These are phyloP conservation scores for Cherax quadricarinatus DNA, from an alignment of 1,140 invertebrate species.

Conservation along the genomic window DNA sequence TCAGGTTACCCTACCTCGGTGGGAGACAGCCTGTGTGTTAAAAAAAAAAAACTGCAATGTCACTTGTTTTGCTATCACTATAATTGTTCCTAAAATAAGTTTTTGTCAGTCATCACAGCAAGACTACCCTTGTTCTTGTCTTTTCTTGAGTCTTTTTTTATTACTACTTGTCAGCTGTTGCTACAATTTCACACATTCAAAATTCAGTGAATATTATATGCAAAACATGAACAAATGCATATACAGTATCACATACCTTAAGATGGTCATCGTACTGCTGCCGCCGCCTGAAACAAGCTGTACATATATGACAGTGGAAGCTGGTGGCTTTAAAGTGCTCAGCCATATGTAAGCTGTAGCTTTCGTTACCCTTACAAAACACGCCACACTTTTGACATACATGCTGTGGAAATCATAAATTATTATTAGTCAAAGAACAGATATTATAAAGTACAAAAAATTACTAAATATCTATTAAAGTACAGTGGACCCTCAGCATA, in stretches of 20 bases:
- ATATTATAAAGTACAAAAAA: background rate
- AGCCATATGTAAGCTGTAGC: conserved; percentile 56
- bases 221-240: background rate
- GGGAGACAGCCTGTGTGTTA: no score
- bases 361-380: conserved; percentile 49
- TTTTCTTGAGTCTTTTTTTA: background rate
- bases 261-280: conserved; percentile 71
- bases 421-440: background rate
- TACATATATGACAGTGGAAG: conserved; percentile 63
- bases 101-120: no score
- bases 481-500: no score
- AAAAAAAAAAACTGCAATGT: background rate
- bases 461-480: background rate
- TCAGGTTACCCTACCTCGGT: no score
- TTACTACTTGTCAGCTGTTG: no score
- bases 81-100: no score
- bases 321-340: conserved; percentile 59
- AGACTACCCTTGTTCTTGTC: no score
- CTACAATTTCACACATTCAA: no score
- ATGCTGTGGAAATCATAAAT: conserved; percentile 21
- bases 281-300: conserved; percentile 55
- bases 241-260: conserved; percentile 17
- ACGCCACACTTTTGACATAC: conserved; percentile 63
- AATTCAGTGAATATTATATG: no score
- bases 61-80: no score